Conservation (phyloP, 2,888 invertebrate genomes). For the Apotomis capreana region DNA sequence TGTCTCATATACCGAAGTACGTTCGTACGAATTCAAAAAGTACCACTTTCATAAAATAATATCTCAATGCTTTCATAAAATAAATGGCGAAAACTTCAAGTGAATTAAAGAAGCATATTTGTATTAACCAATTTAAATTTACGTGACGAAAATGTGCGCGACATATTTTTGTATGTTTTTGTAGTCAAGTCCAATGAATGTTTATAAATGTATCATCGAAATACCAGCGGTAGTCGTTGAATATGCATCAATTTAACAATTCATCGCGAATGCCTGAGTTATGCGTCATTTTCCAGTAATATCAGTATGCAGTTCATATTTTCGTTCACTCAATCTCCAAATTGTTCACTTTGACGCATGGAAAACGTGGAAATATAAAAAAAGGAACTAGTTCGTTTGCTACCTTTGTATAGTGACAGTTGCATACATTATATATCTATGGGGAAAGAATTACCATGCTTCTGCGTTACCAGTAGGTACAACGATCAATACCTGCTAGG, state of each 20-base stretch:
- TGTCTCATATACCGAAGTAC: too few species aligned
- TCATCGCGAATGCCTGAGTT: conserved; percentile 15
- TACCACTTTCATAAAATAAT: too few species aligned
- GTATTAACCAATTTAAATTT: too few species aligned
- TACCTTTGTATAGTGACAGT: conserved; percentile 32
- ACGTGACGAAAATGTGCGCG: neutral
- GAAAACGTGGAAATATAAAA: conserved; percentile 28
- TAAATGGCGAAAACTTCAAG: too few species aligned
- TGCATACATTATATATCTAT: conserved; percentile 34
- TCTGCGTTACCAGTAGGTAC: neutral
- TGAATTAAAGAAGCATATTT: too few species aligned
- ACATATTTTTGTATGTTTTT: neutral
- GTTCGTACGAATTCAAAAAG: too few species aligned
- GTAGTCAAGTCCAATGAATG: neutral
- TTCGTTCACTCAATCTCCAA: conserved; percentile 26
- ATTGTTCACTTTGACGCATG: conserved; percentile 38
- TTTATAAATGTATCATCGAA: neutral
- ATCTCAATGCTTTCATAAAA: too few species aligned
- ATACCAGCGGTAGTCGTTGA: neutral
- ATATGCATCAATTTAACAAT: conserved; percentile 33
- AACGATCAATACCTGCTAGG: neutral
- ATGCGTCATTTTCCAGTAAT: conserved; percentile 19
- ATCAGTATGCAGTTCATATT: conserved; percentile 40
- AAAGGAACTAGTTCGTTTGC: conserved; percentile 35
- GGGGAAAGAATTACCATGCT: conserved; percentile 21